A percentile compares a stretch with the other conserved stretches of the same genome.
Conservation (phyloP, 2,113 vertebrate genomes). For the Oncorhynchus clarkii region DNA sequence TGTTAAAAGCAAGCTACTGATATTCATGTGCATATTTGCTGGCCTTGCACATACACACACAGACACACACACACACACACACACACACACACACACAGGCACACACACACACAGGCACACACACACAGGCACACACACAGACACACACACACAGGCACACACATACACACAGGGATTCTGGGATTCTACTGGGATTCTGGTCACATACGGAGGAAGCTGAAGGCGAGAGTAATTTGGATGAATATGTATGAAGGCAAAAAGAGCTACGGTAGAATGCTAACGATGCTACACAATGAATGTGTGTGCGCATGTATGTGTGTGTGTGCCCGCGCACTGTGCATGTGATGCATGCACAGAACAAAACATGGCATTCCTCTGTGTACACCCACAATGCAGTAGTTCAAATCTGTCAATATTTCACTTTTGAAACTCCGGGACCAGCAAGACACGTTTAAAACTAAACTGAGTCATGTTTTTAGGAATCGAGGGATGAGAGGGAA, state of each 20-base stretch:
- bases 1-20: too few species aligned
- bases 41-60: too few species aligned
- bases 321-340: not conserved
- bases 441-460: not conserved
- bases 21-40: too few species aligned
- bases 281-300: not conserved
- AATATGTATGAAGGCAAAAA: not conserved
- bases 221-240: not conserved
- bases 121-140: too few species aligned
- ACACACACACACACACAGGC: too few species aligned
- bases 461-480: not conserved
- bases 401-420: not conserved
- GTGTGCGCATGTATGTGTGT: not conserved
- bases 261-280: not conserved
- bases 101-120: too few species aligned
- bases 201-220: not conserved
- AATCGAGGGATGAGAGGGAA: not conserved
- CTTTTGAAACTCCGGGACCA: not conserved
- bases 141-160: too few species aligned
- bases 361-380: not conserved
- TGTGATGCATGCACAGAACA: not conserved
- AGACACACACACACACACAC: too few species aligned
- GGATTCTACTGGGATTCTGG: not conserved
- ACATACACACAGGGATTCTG: not conserved
- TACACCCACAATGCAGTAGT: not conserved